These are phyloP conservation scores for Epizoanthus illoricatus DNA, from an alignment of 92 coral and sea anemone species.

Conservation along the genomic window DNA sequence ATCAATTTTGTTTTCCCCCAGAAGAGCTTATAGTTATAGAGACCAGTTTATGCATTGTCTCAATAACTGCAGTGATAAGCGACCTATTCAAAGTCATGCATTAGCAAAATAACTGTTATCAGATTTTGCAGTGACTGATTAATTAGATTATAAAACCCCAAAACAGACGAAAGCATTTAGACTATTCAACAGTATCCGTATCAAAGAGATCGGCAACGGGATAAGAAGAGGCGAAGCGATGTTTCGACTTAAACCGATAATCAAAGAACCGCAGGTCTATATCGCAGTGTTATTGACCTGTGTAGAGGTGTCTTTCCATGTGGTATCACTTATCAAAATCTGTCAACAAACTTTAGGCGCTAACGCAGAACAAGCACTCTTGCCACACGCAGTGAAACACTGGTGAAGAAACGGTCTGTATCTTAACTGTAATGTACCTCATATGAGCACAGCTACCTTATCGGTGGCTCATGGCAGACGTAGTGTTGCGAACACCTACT, in stretches of 20 bases:
- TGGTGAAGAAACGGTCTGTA: neutral
- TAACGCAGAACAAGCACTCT: slow-evolving; percentile 22
- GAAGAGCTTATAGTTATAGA: neutral
- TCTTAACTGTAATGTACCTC: neutral
- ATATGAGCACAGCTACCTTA: neutral
- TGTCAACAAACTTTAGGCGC: slow-evolving; percentile 37
- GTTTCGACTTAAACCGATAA: neutral
- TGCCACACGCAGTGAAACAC: slow-evolving; percentile 23
- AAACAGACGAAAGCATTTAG: slow-evolving; percentile 21
- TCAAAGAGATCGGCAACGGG: slow-evolving; percentile 26
- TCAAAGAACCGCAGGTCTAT: slow-evolving; percentile 18
- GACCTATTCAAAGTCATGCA: neutral
- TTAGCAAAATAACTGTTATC: slow-evolving; percentile 12
- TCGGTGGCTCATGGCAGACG: neutral
- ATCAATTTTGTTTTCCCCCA: neutral
- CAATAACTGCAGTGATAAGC: slow-evolving; percentile 10
- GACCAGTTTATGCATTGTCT: neutral
- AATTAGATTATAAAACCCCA: slow-evolving; percentile 1
- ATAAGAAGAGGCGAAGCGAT: neutral
- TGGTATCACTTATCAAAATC: slow-evolving; percentile 29
- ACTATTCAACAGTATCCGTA: slow-evolving; percentile 25
- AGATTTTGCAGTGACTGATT: neutral
- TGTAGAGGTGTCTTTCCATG: neutral
- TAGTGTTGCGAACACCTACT: slow-evolving; percentile 5
- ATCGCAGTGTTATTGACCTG: neutral